These are phyloP conservation scores for Spisula solida DNA, from an alignment of 2,888 invertebrate genomes.

Conservation along the genomic window DNA sequence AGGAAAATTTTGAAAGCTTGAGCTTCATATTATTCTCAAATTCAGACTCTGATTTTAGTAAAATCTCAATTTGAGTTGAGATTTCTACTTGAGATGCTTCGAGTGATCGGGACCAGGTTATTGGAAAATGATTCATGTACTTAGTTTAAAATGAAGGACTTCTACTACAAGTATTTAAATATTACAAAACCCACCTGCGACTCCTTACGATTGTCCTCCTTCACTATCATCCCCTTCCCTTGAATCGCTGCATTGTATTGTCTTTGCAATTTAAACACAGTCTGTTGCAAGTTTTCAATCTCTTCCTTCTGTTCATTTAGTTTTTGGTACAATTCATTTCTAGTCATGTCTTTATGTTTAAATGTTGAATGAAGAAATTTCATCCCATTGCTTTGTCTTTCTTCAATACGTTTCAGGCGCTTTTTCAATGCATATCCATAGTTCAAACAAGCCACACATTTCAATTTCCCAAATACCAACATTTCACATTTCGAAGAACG, in stretches of 20 bases:
- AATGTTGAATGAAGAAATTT: background rate
- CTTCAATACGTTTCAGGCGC: background rate
- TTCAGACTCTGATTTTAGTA: too few species aligned
- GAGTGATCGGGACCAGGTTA: too few species aligned
- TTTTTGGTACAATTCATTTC: background rate
- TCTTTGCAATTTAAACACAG: background rate
- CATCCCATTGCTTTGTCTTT: background rate
- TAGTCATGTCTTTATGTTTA: conserved; percentile 27
- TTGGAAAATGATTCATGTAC: too few species aligned
- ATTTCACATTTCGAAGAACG: background rate
- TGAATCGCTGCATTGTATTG: background rate
- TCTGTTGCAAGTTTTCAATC: background rate
- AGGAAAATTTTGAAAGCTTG: too few species aligned
- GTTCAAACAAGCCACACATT: background rate
- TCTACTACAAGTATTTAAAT: too few species aligned
- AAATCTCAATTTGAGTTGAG: too few species aligned
- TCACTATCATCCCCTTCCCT: background rate
- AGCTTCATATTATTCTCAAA: too few species aligned
- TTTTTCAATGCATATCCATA: conserved; percentile 17
- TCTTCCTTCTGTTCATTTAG: background rate
- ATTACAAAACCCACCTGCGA: background rate
- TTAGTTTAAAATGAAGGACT: too few species aligned
- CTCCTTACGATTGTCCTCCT: background rate
- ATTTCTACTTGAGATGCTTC: too few species aligned
- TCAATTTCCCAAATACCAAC: background rate